phyloP scores from a whole-genome alignment of 2,888 invertebrate species.

The Biston betularia region DNA sequence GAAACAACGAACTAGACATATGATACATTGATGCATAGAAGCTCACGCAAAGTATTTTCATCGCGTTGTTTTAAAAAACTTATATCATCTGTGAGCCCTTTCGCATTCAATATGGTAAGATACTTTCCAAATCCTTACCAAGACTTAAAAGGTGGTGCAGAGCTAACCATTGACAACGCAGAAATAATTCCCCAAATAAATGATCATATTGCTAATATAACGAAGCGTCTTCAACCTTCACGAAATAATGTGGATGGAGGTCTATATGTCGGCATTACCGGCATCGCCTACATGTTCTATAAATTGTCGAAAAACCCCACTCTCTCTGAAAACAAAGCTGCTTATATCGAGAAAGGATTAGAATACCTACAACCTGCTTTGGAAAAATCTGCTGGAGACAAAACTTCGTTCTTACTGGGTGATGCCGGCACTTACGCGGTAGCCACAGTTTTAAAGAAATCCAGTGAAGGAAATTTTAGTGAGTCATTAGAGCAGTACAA shows the following conservation, averaged over 20 bases:
- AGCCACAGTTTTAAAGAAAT: constrained; percentile 87
- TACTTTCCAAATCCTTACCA: constrained; percentile 74
- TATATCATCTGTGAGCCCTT: constrained; percentile 47
- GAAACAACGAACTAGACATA: background rate
- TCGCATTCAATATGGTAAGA: constrained; percentile 71
- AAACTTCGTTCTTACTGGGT: constrained; percentile 92
- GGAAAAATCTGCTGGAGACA: constrained; percentile 85
- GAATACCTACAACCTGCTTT: constrained; percentile 88
- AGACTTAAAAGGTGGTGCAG: constrained; percentile 58
- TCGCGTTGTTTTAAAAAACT: constrained; percentile 50
- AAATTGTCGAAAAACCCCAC: constrained; percentile 86
- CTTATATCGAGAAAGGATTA: constrained; percentile 86
- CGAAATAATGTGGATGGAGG: constrained; percentile 85
- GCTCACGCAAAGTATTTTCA: constrained; percentile 45
- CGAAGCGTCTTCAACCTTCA: constrained; percentile 66
- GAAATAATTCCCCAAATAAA: constrained; percentile 61
- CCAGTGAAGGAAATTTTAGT: constrained; percentile 72
- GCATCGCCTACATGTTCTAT: constrained; percentile 92
- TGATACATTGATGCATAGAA: constrained; percentile 50
- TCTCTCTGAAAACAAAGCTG: constrained; percentile 72
- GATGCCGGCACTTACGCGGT: constrained; percentile 92
- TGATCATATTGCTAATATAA: constrained; percentile 66
- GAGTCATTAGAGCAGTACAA: constrained; percentile 71
- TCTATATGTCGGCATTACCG: constrained; percentile 89
- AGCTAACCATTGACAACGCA: constrained; percentile 54